A percentile compares a stretch with the other conserved stretches of the same genome.
These are phyloP conservation scores for Solea solea DNA, from an alignment of 2,113 vertebrate genomes.

Conservation along the genomic window DNA sequence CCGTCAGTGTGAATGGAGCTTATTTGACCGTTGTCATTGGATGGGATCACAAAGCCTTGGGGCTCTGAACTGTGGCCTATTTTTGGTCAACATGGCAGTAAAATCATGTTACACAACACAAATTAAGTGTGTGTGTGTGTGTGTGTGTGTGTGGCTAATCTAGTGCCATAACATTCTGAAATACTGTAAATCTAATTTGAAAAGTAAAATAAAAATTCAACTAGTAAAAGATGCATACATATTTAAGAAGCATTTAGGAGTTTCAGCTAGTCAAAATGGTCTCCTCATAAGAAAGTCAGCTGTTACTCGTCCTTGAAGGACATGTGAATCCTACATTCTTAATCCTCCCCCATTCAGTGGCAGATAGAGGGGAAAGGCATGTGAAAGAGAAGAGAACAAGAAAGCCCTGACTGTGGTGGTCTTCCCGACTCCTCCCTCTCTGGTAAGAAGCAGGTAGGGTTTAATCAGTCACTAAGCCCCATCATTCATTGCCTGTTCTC, in stretches of 20 bases:
- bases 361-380: conserved; percentile 23
- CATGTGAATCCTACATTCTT: conserved; percentile 19
- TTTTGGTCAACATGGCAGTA: conserved; percentile 10
- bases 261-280: not conserved
- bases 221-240: not conserved
- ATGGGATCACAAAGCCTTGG: conserved; percentile 22
- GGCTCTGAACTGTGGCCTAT: conserved; percentile 35
- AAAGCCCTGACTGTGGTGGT: conserved; percentile 9
- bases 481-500: conserved; percentile 65
- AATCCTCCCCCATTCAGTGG: conserved; percentile 8
- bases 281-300: not conserved
- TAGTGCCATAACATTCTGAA: not conserved
- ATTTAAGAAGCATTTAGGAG: not conserved
- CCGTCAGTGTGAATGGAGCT: conserved; percentile 18
- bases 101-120: conserved; percentile 33
- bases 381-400: conserved; percentile 20
- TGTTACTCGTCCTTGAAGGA: conserved; percentile 28
- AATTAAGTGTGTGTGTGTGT: not conserved
- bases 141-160: not conserved
- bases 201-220: not conserved
- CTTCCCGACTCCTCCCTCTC: conserved; percentile 7
- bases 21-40: conserved; percentile 30
- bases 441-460: conserved; percentile 48
- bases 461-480: conserved; percentile 69
- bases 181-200: not conserved